Evolutionary conservation across 2,113 vertebrate genomes (phyloP).

Genomic region (Stictonetta naevosa): DNA sequence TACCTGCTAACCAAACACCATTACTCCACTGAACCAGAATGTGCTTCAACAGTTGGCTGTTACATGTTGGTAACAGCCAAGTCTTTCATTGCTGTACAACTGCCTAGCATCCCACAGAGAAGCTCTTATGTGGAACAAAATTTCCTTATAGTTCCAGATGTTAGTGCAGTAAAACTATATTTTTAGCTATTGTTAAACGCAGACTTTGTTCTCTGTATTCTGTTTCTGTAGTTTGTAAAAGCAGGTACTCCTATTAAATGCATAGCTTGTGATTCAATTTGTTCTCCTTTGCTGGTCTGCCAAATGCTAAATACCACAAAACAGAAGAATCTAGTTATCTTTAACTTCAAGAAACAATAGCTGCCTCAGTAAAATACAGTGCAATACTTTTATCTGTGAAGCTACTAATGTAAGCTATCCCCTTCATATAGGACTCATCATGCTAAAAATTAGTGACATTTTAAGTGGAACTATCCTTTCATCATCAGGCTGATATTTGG

Average conservation of each 20-base stretch:
- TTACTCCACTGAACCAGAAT: neutral
- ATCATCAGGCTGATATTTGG: constrained; percentile 41
- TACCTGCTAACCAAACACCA: neutral
- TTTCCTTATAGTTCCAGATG: neutral
- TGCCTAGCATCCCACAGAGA: neutral
- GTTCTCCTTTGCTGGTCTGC: neutral
- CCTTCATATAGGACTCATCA: neutral
- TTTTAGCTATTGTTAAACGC: neutral
- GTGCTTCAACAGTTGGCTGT: neutral
- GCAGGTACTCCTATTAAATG: neutral
- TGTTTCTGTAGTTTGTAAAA: neutral
- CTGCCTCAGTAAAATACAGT: neutral
- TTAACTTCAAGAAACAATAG: neutral
- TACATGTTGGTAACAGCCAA: neutral
- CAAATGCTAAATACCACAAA: neutral
- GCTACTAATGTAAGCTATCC: neutral
- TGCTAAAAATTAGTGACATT: constrained; percentile 56
- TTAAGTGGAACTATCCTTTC: constrained; percentile 56
- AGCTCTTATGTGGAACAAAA: neutral
- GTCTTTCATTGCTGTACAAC: neutral
- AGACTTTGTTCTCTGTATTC: neutral
- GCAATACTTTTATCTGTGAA: neutral
- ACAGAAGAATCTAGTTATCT: neutral
- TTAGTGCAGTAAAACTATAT: neutral
- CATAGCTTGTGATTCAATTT: neutral